Percentiles rank a stretch among this genome's conserved stretches.
These are phyloP conservation scores for Phasia obesa DNA, from an alignment of 2,888 invertebrate genomes.

Conservation along the genomic window DNA sequence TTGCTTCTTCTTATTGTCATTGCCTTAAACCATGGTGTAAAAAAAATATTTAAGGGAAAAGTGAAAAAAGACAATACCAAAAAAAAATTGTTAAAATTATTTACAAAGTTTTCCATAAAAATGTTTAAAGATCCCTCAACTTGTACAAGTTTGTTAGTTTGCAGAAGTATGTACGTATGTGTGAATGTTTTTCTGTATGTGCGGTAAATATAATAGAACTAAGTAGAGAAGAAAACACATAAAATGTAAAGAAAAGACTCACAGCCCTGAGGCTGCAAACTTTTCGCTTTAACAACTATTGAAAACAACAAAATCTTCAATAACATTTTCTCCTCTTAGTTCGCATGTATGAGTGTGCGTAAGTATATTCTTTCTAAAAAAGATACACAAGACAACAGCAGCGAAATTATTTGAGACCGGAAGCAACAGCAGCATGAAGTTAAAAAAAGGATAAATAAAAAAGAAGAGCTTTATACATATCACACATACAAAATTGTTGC, in stretches of 20 bases:
- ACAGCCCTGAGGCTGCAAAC: conserved; percentile 62
- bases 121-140: conserved; percentile 49
- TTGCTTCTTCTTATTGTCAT: not conserved
- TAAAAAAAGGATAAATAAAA: conserved; percentile 7
- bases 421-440: conserved; percentile 53
- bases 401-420: conserved; percentile 61
- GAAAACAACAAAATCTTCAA: conserved; percentile 61
- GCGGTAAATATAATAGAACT: conserved; percentile 12
- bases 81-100: conserved; percentile 1
- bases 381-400: conserved; percentile 35
- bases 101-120: conserved; percentile 26
- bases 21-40: not conserved
- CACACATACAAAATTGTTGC: conserved; percentile 9
- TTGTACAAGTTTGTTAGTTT: conserved; percentile 17
- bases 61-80: not conserved
- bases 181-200: not conserved
- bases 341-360: not conserved
- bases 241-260: conserved; percentile 56
- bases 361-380: not conserved
- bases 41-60: conserved; percentile 1
- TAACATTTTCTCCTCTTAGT: conserved; percentile 25
- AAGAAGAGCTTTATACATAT: not conserved
- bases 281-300: conserved; percentile 66
- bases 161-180: not conserved
- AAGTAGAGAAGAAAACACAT: conserved; percentile 40